Percentiles rank a stretch among this genome's conserved stretches.
phyloP scores from a whole-genome alignment of 2,888 invertebrate genomes.

The Tetrapedia diversipes region DNA sequence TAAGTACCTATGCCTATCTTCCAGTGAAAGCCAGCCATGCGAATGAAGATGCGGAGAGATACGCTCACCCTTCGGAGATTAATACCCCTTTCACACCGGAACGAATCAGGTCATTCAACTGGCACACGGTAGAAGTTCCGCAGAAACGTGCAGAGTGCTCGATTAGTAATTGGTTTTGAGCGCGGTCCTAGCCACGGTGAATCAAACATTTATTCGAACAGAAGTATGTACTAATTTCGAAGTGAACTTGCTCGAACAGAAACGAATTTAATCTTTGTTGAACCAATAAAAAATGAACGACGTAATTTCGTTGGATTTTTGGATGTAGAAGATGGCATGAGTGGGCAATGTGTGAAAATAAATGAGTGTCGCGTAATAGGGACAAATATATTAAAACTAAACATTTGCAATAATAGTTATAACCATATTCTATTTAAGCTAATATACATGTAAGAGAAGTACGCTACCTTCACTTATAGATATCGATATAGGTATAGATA shows the following conservation, averaged over 20 bases:
- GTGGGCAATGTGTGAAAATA: too few relatives aligned
- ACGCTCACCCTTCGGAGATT: constrained; percentile 48
- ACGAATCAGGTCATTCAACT: constrained; percentile 43
- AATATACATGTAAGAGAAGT: too few relatives aligned
- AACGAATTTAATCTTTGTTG: too few relatives aligned
- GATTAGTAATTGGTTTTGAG: constrained; percentile 39
- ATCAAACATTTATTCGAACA: constrained; percentile 4
- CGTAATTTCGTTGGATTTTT: too few relatives aligned
- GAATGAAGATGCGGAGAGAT: constrained; percentile 47
- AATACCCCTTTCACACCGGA: constrained; percentile 43
- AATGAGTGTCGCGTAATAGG: too few relatives aligned
- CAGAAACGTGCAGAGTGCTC: constrained; percentile 29
- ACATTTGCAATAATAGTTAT: too few relatives aligned
- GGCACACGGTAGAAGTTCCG: constrained; percentile 27
- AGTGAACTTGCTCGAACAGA: neutral
- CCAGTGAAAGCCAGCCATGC: constrained; percentile 49
- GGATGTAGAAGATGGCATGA: too few relatives aligned
- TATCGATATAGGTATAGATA: too few relatives aligned
- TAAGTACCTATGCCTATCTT: constrained; percentile 47
- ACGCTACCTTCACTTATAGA: too few relatives aligned
- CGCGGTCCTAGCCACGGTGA: constrained; percentile 5
- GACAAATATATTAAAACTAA: too few relatives aligned
- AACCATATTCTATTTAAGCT: too few relatives aligned
- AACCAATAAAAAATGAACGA: too few relatives aligned
- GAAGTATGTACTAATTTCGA: neutral